Base-by-base conservation (phyloP, 30 jellyfish, hydroid and myxozoan genomes). In the Aurelia sp. region DNA sequence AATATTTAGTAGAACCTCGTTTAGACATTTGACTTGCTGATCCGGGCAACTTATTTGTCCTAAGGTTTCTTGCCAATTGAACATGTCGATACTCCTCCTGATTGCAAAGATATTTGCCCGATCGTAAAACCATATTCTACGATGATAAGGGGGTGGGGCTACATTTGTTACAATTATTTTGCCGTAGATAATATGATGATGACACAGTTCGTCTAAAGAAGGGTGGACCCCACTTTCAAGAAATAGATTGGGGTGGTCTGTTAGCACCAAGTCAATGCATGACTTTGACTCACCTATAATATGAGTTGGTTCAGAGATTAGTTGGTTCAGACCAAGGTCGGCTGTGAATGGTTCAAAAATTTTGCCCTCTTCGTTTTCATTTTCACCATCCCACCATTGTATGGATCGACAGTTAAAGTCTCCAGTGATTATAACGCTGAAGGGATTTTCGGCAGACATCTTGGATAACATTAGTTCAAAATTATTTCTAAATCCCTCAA, bases 171-270 rank as follows among this genome's bases (percentile, higher is more conserved):
- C 27, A 20, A 17, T 58, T 20, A 58, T 16, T 58, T 58, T 72
- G 13, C 92, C 92, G 62, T 71, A 71, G 48, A 83, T 37, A 8
- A 83, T 70, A 55, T 83, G 92, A 62, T 70, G 92, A 63, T 71
- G 86, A 59, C 92, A 83, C 73, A 69, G 82, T 18, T 59, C 77
- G 44, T 71, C 83, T 55, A 78, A 61, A 51, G 89, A 88, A 18
- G 78, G 83, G 52, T 78, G 77, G 63, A 64, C 94, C 11, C 94
- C 76, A 74, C 73, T 37, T 48, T 71, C 86, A 31, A 71, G 19
- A 70, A 71, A 16, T 41, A 81, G 84, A 72, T 67, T 81, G 13
- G 91, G 91, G 41, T 81, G 84, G 47, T 81, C 77, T 40, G 77
- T 79, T 20, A 79, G 66, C 40, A 50, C 66, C 55, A 81, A 31